Percentiles rank a stretch among this genome's conserved stretches.
phyloP scores from a whole-genome alignment of 2,888 invertebrate species.

The Ypsolopha sequella region DNA sequence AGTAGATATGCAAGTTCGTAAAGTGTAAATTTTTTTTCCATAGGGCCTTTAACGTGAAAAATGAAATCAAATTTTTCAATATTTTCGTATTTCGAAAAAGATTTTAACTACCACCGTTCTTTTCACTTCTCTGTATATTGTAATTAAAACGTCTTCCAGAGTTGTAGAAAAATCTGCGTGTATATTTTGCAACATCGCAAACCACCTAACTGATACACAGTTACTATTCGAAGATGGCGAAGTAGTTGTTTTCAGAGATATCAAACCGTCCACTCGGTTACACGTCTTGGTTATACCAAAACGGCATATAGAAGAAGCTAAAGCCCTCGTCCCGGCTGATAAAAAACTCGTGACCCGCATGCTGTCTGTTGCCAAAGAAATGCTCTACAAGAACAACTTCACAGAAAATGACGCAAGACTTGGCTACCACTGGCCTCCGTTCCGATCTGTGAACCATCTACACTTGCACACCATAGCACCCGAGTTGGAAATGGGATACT shows the following conservation, averaged over 20 bases:
- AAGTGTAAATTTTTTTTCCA: too few relatives aligned
- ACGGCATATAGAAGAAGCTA: slow-evolving; percentile 81
- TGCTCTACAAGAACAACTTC: slow-evolving; percentile 61
- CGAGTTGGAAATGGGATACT: slow-evolving; percentile 77
- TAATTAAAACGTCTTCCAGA: slow-evolving; percentile 22
- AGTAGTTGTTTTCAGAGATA: slow-evolving; percentile 85
- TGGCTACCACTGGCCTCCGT: slow-evolving; percentile 95
- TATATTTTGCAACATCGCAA: slow-evolving; percentile 81
- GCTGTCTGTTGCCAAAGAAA: slow-evolving; percentile 57
- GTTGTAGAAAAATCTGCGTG: slow-evolving; percentile 53
- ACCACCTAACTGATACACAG: slow-evolving; percentile 71
- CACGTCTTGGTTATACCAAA: slow-evolving; percentile 86
- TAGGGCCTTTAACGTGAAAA: too few relatives aligned
- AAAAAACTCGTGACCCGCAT: slow-evolving; percentile 77
- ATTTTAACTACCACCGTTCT: background rate
- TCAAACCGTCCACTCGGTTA: slow-evolving; percentile 81
- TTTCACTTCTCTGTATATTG: background rate
- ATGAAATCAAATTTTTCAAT: background rate
- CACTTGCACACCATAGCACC: slow-evolving; percentile 92
- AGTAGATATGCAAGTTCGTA: too few relatives aligned
- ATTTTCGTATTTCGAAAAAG: background rate
- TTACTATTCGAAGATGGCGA: slow-evolving; percentile 80
- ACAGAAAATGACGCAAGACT: slow-evolving; percentile 44
- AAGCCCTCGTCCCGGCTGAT: slow-evolving; percentile 74
- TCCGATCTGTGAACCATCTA: slow-evolving; percentile 83